These are phyloP conservation scores for Phymanthus crucifer DNA, from an alignment of 92 coral and sea anemone genomes.

Conservation along the genomic window DNA sequence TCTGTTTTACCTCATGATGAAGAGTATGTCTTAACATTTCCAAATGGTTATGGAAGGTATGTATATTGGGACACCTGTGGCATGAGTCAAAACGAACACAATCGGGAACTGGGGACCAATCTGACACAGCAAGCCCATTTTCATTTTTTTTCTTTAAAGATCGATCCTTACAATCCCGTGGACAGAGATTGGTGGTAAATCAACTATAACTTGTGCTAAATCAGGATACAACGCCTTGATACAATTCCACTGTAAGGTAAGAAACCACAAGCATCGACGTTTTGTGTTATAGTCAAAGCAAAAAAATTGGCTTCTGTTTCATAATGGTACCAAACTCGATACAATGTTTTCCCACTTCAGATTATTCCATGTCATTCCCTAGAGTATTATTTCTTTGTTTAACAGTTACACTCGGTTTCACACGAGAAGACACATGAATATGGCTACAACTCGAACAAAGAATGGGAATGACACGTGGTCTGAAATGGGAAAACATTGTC, in stretches of 20 bases:
- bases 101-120: too few species aligned
- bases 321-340: too few species aligned
- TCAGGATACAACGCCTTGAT: slow-evolving; percentile 82
- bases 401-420: too few species aligned
- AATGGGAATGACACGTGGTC: too few species aligned
- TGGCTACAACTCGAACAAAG: too few species aligned
- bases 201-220: slow-evolving; percentile 79
- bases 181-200: slow-evolving; percentile 98
- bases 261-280: background rate
- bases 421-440: too few species aligned
- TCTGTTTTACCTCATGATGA: slow-evolving; percentile 92
- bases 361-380: too few species aligned
- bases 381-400: too few species aligned
- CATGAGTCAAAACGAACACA: background rate
- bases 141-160: slow-evolving; percentile 34
- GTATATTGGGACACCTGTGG: slow-evolving; percentile 7
- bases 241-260: slow-evolving; percentile 95
- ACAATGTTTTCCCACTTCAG: too few species aligned
- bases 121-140: slow-evolving; percentile 3
- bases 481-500: too few species aligned
- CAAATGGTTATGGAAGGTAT: slow-evolving; percentile 97
- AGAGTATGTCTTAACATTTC: slow-evolving; percentile 92
- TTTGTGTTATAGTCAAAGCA: too few species aligned
- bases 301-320: too few species aligned
- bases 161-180: slow-evolving; percentile 96